These are phyloP conservation scores for Drosophila albomicans DNA, from an alignment of 1,140 invertebrate genomes.

Conservation along the genomic window DNA sequence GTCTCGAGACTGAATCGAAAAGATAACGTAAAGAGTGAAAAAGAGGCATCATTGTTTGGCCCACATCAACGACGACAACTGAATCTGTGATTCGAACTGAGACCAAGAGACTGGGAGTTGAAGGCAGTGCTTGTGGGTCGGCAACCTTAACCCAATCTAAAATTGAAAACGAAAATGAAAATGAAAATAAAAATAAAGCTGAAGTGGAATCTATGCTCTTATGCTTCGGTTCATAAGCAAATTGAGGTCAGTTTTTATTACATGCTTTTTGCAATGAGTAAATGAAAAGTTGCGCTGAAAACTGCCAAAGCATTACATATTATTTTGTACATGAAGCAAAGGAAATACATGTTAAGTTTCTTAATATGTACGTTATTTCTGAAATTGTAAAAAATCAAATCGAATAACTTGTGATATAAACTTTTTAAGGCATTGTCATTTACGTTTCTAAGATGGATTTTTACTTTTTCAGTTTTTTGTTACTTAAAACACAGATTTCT, in stretches of 20 bases:
- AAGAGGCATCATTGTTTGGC: conserved; percentile 28
- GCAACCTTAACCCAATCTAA: conserved; percentile 54
- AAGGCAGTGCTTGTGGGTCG: conserved; percentile 12
- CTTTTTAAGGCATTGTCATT: too few relatives aligned
- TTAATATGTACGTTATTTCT: not conserved
- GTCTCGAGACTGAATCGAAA: not conserved
- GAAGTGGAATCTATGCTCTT: conserved; percentile 8
- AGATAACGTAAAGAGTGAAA: not conserved
- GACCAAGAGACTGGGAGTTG: not conserved
- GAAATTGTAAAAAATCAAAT: not conserved
- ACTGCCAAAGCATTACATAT: conserved; percentile 38
- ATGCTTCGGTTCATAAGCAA: conserved; percentile 25
- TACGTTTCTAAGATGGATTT: too few relatives aligned
- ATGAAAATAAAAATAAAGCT: not conserved
- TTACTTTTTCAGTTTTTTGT: too few relatives aligned
- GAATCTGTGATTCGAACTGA: not conserved
- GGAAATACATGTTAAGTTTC: not conserved
- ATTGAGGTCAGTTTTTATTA: conserved; percentile 54
- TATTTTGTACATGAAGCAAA: not conserved
- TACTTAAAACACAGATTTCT: not conserved
- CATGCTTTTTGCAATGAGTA: conserved; percentile 1
- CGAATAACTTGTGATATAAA: too few relatives aligned
- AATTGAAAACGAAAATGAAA: conserved; percentile 23
- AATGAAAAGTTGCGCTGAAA: conserved; percentile 7
- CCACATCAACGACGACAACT: conserved; percentile 18